Evolutionary conservation across 2,113 vertebrate species (phyloP).

Genomic region (Perca flavescens): DNA sequence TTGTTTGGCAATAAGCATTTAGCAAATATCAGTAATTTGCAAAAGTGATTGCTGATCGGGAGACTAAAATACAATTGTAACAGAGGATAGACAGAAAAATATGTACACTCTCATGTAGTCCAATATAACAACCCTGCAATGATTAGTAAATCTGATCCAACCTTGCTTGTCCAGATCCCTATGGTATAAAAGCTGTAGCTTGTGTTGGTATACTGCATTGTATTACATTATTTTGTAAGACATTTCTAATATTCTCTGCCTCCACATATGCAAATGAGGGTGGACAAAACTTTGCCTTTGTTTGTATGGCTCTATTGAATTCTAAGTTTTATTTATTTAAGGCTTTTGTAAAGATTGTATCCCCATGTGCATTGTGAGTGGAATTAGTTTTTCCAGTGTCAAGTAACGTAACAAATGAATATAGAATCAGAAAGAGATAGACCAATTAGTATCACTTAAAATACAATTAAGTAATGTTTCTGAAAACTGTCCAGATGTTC

Average conservation of each 20-base stretch:
- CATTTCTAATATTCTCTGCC: not conserved
- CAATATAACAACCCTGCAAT: not conserved
- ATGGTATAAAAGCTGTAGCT: not conserved
- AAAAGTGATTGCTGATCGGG: not conserved
- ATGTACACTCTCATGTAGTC: not conserved
- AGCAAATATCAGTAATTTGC: not conserved
- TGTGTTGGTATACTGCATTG: not conserved
- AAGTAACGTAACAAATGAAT: not conserved
- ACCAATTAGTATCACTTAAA: not conserved
- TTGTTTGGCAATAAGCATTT: not conserved
- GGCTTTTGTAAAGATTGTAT: not conserved
- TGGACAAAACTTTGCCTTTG: not conserved
- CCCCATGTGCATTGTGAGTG: not conserved
- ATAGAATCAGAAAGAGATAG: not conserved
- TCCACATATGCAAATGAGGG: not conserved
- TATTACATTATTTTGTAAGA: not conserved
- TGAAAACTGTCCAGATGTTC: not conserved
- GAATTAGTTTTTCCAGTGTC: not conserved
- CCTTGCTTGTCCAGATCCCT: not conserved
- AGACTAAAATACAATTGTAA: not conserved
- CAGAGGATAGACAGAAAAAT: not conserved
- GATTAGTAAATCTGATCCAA: constrained; percentile 5
- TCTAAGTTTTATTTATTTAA: not conserved
- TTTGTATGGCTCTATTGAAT: no score
- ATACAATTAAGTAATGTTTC: not conserved